Evolutionary conservation across 2,797 vertebrate species (phyloP).

Genomic region (Lates japonicus): DNA sequence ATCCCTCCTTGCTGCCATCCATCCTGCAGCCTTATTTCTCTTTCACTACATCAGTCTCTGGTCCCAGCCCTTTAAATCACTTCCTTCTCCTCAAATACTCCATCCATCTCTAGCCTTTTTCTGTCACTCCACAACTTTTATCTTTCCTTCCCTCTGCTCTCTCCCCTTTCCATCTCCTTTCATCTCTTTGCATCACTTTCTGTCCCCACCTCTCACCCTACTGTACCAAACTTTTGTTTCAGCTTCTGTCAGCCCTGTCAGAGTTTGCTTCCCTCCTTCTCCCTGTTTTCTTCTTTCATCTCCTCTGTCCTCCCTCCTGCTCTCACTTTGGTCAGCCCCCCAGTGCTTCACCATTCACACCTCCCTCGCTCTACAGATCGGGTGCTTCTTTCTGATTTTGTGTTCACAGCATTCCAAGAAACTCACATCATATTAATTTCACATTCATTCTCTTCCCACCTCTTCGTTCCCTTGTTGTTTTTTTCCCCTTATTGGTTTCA

Average conservation of each 20-base stretch:
- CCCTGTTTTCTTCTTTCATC: slow-evolving; percentile 16
- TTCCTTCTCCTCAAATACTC: background rate
- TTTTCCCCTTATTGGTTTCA: background rate
- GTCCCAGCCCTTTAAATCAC: slow-evolving; percentile 5
- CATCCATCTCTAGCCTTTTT: background rate
- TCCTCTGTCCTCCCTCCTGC: background rate
- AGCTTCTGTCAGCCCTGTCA: slow-evolving; percentile 4
- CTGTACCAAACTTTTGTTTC: slow-evolving; percentile 11
- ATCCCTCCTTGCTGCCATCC: too few relatives aligned
- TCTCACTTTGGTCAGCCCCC: background rate
- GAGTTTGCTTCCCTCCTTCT: background rate
- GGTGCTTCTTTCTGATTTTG: background rate
- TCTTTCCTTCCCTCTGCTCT: background rate
- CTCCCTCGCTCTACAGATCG: too few relatives aligned
- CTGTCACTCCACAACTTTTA: background rate
- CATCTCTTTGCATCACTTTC: slow-evolving; percentile 32
- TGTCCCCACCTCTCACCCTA: background rate
- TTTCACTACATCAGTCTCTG: background rate
- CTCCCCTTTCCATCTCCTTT: background rate
- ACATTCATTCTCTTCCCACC: background rate
- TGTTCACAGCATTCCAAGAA: background rate
- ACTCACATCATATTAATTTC: slow-evolving; percentile 12
- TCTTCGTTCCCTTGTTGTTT: background rate
- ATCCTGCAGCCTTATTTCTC: background rate
- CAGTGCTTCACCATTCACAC: background rate